phyloP scores from a whole-genome alignment of 2,797 vertebrate species.

The Sarcoramphus papa region DNA sequence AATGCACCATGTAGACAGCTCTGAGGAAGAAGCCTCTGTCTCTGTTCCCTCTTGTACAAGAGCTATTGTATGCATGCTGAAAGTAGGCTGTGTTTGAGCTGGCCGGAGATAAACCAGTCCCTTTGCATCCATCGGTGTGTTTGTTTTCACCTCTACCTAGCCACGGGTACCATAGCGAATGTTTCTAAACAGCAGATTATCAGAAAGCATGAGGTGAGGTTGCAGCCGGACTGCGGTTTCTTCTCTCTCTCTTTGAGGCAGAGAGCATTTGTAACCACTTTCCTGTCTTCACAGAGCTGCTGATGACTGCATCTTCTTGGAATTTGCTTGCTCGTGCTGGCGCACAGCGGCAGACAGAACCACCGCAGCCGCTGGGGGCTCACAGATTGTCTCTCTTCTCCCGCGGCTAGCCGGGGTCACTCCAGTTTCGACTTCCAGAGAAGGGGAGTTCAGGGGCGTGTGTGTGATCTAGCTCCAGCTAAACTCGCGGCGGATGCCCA shows the following conservation, averaged over 20 bases:
- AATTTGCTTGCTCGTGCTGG: constrained; percentile 74
- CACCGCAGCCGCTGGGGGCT: constrained; percentile 7
- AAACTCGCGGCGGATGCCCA: background rate
- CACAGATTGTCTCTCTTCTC: constrained; percentile 57
- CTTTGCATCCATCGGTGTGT: background rate
- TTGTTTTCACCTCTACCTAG: constrained; percentile 9
- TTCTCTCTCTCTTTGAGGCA: constrained; percentile 41
- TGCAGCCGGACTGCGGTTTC: constrained; percentile 43
- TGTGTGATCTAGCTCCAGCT: background rate
- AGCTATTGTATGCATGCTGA: background rate
- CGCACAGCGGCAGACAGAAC: constrained; percentile 55
- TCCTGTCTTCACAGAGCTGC: constrained; percentile 77
- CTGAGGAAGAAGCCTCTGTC: background rate
- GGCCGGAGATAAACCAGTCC: background rate
- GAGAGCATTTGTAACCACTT: constrained; percentile 60
- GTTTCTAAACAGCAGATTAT: constrained; percentile 16
- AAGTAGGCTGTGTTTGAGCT: background rate
- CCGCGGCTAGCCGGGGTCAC: background rate
- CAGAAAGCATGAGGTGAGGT: constrained; percentile 17
- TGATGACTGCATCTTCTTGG: constrained; percentile 78
- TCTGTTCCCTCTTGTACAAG: background rate
- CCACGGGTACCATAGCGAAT: background rate
- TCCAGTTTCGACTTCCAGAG: background rate
- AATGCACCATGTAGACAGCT: background rate
- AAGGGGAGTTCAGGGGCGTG: background rate